A percentile compares a stretch with the other conserved stretches of the same genome.
Evolutionary conservation across 2,888 invertebrate genomes (phyloP).

Genomic region (Nemapogon koenigi): DNA sequence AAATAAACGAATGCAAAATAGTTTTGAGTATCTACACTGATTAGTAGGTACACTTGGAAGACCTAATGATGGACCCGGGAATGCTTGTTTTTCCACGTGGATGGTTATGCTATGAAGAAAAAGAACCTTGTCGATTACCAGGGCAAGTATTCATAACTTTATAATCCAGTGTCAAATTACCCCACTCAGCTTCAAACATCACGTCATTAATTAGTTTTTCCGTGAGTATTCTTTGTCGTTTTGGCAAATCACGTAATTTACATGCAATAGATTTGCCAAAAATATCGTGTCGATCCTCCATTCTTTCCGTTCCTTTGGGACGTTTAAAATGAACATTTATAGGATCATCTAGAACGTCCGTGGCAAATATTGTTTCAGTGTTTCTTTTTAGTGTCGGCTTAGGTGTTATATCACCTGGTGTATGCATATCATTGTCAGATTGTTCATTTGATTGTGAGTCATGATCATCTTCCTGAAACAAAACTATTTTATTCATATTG

Average conservation of each 20-base stretch:
- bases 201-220: background rate
- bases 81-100: too few species aligned
- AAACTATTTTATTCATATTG: background rate
- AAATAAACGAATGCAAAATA: too few species aligned
- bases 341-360: background rate
- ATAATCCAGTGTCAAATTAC: background rate
- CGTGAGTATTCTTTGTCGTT: background rate
- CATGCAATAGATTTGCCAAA: background rate
- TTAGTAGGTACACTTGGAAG: too few species aligned
- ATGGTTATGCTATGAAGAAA: too few species aligned
- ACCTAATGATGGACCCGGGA: too few species aligned
- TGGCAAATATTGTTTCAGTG: background rate
- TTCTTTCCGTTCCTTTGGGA: background rate
- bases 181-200: background rate
- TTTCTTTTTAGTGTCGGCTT: background rate
- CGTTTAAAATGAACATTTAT: background rate
- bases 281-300: background rate
- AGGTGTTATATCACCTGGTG: background rate
- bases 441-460: background rate
- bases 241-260: background rate
- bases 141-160: background rate
- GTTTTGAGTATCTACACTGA: too few species aligned
- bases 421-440: background rate
- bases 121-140: background rate
- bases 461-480: background rate